Base-by-base conservation (phyloP, 2,888 invertebrate species). In the Gryllus longicercus region DNA sequence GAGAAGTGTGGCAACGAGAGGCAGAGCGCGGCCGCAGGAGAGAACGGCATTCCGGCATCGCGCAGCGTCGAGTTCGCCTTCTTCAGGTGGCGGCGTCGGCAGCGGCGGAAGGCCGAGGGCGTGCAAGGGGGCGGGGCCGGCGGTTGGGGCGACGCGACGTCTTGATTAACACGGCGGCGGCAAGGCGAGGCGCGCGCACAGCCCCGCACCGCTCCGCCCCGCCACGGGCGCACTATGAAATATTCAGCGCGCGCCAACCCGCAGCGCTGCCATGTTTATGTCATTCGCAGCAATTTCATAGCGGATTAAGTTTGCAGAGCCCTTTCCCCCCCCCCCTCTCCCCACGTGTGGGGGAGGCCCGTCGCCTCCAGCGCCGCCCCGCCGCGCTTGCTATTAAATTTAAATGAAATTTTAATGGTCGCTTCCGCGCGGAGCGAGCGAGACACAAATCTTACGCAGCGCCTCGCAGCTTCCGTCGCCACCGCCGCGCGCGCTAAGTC, bases 381-480 rank as follows among this genome's bases (percentile, higher is more conserved):
- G 63, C 63, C 16, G 14, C 63, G 16, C 63, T 63, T 11, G 63
- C 82, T 81, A 80, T 82, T 82, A 82, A 82, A 82, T 81, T 80
- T 81, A 82, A 82, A 82, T 82, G 81, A 82, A 82, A 82, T 82
- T 82, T 82, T 82, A 82, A 82, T 82, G 82, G 81, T 76, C 78
- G 76, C 78, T 74, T 49, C 21, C 63, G 63, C 63, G 12, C 63
- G 63, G 63, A 63, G 63, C 63, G 63, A 63, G 63, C 63, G 63
- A 63, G 63, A 10, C 77, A 79, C 79, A 79, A 79, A 79, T 79
- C 79, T 79, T 79, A 79, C 79, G 63, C 16, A 12, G 63, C 63
- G n/a, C n/a, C 63, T n/a, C 63, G 38, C 38, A 38, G 38, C 38
- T 8, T 4, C 38, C 38, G 38, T 8, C 38, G 8, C 38, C 38